These are phyloP conservation scores for Hybos culiciformis DNA, from an alignment of 2,888 invertebrate species.

Conservation along the genomic window DNA sequence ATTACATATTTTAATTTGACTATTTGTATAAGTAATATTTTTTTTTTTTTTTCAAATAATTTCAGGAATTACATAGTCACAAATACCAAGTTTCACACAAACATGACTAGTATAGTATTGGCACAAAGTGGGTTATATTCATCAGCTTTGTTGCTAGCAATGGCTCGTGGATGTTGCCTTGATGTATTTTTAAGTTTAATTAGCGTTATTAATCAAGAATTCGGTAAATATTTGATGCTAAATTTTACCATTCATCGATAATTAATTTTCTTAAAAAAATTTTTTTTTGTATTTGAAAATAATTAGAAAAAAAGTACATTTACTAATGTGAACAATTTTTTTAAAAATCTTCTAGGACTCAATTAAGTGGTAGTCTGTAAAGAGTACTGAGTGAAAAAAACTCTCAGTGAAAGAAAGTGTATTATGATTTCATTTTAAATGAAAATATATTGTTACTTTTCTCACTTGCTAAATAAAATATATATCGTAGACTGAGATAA, in stretches of 20 bases:
- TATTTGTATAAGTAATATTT: conserved; percentile 1
- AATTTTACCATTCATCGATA: not conserved
- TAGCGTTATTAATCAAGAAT: conserved; percentile 34
- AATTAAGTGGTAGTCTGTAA: too few species aligned
- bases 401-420: too few species aligned
- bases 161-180: conserved; percentile 31
- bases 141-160: conserved; percentile 30
- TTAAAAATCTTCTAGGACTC: too few species aligned
- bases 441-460: too few species aligned
- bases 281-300: too few species aligned
- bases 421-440: too few species aligned
- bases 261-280: too few species aligned
- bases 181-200: conserved; percentile 34
- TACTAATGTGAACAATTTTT: too few species aligned
- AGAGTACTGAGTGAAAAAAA: too few species aligned
- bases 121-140: conserved; percentile 36
- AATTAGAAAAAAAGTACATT: too few species aligned
- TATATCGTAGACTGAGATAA: too few species aligned
- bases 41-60: conserved; percentile 2
- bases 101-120: conserved; percentile 36
- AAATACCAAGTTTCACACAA: conserved; percentile 34
- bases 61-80: conserved; percentile 33
- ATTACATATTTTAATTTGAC: not conserved
- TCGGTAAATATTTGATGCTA: conserved; percentile 30
- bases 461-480: too few species aligned